Evolutionary conservation across 2,888 invertebrate genomes (phyloP).

Genomic region (Polietes domitor): DNA sequence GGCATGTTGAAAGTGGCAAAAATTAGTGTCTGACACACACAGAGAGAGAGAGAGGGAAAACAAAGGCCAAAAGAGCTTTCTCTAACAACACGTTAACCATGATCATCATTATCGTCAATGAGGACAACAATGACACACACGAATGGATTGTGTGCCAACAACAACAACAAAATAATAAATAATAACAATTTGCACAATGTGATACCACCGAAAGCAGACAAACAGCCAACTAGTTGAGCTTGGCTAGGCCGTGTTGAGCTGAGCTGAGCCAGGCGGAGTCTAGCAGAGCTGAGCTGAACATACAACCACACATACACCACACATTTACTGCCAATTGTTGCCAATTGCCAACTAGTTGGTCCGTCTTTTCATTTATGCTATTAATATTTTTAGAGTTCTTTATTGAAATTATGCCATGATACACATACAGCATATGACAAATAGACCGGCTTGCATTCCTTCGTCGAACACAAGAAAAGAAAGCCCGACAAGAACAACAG

Average conservation of each 20-base stretch:
- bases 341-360: conserved; percentile 63
- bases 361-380: conserved; percentile 37
- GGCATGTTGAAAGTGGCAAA: conserved; percentile 15
- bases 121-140: conserved; percentile 34
- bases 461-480: background rate
- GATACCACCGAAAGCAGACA: conserved; percentile 17
- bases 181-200: conserved; percentile 65
- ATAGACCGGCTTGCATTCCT: background rate
- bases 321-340: conserved; percentile 50
- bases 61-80: conserved; percentile 34
- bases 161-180: conserved; percentile 43
- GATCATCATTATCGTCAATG: conserved; percentile 15
- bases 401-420: conserved; percentile 62
- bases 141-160: background rate
- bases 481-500: conserved; percentile 4
- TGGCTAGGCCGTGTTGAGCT: background rate
- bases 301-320: background rate
- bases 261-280: background rate
- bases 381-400: conserved; percentile 22
- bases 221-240: conserved; percentile 2
- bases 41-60: background rate
- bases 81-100: conserved; percentile 15
- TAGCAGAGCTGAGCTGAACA: background rate
- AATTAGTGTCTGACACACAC: background rate
- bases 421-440: conserved; percentile 19